Evolutionary conservation across 2,797 vertebrate species (phyloP).

Genomic region (Lates japonicus): DNA sequence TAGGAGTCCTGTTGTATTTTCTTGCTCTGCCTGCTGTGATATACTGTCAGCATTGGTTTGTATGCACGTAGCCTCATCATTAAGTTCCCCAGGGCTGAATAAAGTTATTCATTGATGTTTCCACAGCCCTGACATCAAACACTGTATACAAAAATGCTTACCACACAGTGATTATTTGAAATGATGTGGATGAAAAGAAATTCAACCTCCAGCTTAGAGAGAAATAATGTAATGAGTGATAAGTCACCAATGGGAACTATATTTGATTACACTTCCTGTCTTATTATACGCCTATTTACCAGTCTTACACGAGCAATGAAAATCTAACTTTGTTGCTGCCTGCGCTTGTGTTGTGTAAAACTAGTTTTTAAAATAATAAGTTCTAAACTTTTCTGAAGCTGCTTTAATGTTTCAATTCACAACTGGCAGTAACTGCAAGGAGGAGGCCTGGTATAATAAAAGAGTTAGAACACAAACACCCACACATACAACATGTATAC

Average conservation of each 20-base stretch:
- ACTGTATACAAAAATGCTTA: conserved; percentile 3
- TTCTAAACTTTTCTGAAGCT: conserved; percentile 13
- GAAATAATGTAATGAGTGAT: conserved; percentile 15
- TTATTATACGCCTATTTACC: conserved; percentile 27
- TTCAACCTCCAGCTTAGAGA: not conserved
- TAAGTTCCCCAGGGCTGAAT: conserved; percentile 19
- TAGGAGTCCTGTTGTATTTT: not conserved
- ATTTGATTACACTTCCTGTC: conserved; percentile 17
- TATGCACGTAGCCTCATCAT: conserved; percentile 26
- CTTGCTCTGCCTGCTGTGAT: not conserved
- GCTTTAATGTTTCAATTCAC: conserved; percentile 19
- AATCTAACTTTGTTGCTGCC: not conserved
- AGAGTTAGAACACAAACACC: not conserved
- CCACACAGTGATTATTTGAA: conserved; percentile 9
- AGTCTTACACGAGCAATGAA: conserved; percentile 12
- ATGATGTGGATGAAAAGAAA: conserved; percentile 11
- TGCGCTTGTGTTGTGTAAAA: conserved; percentile 5
- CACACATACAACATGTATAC: conserved; percentile 8
- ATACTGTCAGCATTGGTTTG: conserved; percentile 1
- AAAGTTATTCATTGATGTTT: conserved; percentile 35
- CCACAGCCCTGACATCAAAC: conserved; percentile 25
- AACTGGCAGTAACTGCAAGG: not conserved
- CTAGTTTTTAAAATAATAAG: not conserved
- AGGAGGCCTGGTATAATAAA: conserved; percentile 1
- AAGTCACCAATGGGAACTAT: conserved; percentile 12